phyloP scores from a whole-genome alignment of 1,140 invertebrate species.

The Drosophila lacertosa region DNA sequence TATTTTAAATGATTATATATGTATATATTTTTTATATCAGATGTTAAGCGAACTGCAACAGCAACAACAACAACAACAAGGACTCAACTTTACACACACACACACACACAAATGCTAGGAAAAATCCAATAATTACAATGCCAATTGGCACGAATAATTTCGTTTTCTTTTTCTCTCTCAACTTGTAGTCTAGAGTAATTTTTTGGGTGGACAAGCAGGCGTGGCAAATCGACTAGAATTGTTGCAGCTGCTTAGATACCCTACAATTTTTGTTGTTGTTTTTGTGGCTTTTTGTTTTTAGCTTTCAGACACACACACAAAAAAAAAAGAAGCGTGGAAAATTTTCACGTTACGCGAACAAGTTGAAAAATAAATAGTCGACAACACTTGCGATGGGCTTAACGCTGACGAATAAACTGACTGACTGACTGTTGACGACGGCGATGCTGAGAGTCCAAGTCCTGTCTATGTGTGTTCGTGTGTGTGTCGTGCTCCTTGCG shows the following conservation, averaged over 20 bases:
- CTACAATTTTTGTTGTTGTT: constrained; percentile 4
- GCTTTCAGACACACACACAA: constrained; percentile 20
- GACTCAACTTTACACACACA: neutral
- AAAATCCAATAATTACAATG: constrained; percentile 66
- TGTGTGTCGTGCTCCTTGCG: neutral
- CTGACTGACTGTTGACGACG: constrained; percentile 22
- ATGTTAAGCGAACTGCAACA: neutral
- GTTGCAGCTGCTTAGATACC: constrained; percentile 11
- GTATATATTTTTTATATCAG: neutral
- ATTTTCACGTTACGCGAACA: constrained; percentile 40
- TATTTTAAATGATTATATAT: too few relatives aligned
- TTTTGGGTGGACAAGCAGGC: neutral
- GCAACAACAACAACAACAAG: constrained; percentile 4
- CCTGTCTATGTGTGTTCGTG: constrained; percentile 6
- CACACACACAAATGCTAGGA: constrained; percentile 14
- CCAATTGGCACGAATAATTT: constrained; percentile 36
- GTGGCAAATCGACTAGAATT: constrained; percentile 5
- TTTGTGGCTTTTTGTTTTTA: neutral
- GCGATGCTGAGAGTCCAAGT: constrained; percentile 41
- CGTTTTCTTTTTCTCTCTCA: constrained; percentile 5
- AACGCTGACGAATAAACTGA: constrained; percentile 51
- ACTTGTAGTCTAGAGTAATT: neutral
- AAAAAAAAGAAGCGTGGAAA: constrained; percentile 47
- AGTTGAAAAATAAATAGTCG: constrained; percentile 36
- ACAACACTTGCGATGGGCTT: constrained; percentile 41